Evolutionary conservation across 2,888 invertebrate species (phyloP).

Genomic region (Norana najaformis): DNA sequence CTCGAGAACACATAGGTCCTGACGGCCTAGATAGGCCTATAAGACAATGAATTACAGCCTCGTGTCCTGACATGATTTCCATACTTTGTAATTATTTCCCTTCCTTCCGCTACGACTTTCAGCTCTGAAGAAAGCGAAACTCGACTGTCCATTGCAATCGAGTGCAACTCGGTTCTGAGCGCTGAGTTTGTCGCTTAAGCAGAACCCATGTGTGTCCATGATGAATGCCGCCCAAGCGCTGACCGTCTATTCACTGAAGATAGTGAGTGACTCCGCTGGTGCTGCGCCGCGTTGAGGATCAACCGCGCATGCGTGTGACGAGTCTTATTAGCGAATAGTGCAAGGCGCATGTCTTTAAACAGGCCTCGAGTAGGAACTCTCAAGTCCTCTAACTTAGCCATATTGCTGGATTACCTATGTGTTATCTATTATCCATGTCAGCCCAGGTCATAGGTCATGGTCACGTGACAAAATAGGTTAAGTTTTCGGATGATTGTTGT

Average conservation of each 20-base stretch:
- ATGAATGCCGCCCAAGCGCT: background rate
- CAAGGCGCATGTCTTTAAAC: background rate
- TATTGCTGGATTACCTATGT: too few relatives aligned
- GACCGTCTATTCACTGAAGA: background rate
- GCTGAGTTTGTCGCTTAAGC: background rate
- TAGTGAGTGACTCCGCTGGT: background rate
- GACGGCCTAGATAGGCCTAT: too few relatives aligned
- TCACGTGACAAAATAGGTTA: too few relatives aligned
- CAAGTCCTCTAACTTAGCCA: too few relatives aligned
- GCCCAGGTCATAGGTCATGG: too few relatives aligned
- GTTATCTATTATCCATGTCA: background rate
- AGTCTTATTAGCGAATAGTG: background rate
- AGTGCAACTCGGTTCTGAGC: too few relatives aligned
- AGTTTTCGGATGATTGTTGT: too few relatives aligned
- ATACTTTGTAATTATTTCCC: background rate
- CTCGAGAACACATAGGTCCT: too few relatives aligned
- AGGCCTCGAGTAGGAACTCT: too few relatives aligned
- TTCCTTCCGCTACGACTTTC: background rate
- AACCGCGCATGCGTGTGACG: background rate
- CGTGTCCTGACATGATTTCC: background rate
- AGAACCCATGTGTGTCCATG: background rate
- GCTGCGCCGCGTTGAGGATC: background rate
- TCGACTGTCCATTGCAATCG: too few relatives aligned
- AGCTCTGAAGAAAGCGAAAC: background rate
- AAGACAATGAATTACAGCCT: too few relatives aligned